These are phyloP conservation scores for Anastatus disparis DNA, from an alignment of 1,140 invertebrate species.

Conservation along the genomic window DNA sequence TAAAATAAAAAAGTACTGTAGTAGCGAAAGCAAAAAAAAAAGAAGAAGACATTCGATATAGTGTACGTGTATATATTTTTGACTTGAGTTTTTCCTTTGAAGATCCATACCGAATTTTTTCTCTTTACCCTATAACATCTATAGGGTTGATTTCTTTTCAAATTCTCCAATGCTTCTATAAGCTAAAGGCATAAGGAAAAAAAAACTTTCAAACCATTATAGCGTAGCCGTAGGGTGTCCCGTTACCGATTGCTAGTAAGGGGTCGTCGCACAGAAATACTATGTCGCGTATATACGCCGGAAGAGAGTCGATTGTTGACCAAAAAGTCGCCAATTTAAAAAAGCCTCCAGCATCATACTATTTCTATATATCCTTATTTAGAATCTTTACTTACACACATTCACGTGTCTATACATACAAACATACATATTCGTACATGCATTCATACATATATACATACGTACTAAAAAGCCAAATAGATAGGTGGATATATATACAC, in stretches of 20 bases:
- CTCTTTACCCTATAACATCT: constrained; percentile 33
- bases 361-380: too few relatives aligned
- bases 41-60: background rate
- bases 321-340: constrained; percentile 70
- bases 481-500: background rate
- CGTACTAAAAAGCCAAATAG: too few relatives aligned
- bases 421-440: too few relatives aligned
- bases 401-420: too few relatives aligned
- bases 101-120: constrained; percentile 34
- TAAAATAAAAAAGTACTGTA: too few relatives aligned
- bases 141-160: constrained; percentile 38
- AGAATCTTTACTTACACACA: too few relatives aligned
- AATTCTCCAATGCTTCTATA: background rate
- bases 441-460: too few relatives aligned
- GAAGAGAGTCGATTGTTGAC: constrained; percentile 69
- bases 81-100: constrained; percentile 40
- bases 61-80: constrained; percentile 18
- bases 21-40: background rate
- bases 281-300: constrained; percentile 51
- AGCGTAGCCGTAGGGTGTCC: constrained; percentile 62
- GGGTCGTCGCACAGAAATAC: constrained; percentile 36
- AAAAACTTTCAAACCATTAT: constrained; percentile 60
- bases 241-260: constrained; percentile 47
- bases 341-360: too few relatives aligned
- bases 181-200: background rate